phyloP scores from a whole-genome alignment of 2,888 invertebrate species.

The Polymixis lichenea region DNA sequence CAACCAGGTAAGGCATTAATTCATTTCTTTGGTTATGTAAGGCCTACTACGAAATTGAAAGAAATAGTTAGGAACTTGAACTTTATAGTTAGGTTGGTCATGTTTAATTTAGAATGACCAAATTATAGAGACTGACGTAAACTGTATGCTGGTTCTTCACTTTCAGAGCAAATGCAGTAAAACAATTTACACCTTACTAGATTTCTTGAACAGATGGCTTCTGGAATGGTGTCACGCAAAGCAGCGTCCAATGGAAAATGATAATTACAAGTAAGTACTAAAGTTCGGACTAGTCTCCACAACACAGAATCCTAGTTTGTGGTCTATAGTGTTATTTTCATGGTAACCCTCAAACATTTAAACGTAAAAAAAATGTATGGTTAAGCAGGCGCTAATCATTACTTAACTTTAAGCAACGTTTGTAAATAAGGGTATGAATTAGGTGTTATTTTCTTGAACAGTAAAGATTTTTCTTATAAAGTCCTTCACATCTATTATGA shows the following conservation, averaged over 20 bases:
- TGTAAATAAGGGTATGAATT: too few relatives aligned
- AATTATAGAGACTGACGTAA: not conserved
- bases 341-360: too few relatives aligned
- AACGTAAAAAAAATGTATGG: too few relatives aligned
- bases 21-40: not conserved
- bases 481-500: too few relatives aligned
- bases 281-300: not conserved
- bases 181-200: slow-evolving; percentile 93
- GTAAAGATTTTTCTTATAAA: not conserved
- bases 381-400: too few relatives aligned
- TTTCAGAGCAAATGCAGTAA: slow-evolving; percentile 92
- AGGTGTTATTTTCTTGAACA: not conserved
- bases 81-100: not conserved
- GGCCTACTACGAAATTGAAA: slow-evolving; percentile 6
- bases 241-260: slow-evolving; percentile 82
- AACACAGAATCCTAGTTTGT: not conserved
- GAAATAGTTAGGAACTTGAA: not conserved
- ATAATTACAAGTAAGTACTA: slow-evolving; percentile 84
- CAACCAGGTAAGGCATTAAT: slow-evolving; percentile 79
- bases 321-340: not conserved
- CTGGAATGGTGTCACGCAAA: slow-evolving; percentile 91
- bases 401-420: too few relatives aligned
- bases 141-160: not conserved
- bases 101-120: not conserved
- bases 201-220: slow-evolving; percentile 94